Evolutionary conservation across 2,888 invertebrate genomes (phyloP).

Genomic region (Phorcus lineatus): DNA sequence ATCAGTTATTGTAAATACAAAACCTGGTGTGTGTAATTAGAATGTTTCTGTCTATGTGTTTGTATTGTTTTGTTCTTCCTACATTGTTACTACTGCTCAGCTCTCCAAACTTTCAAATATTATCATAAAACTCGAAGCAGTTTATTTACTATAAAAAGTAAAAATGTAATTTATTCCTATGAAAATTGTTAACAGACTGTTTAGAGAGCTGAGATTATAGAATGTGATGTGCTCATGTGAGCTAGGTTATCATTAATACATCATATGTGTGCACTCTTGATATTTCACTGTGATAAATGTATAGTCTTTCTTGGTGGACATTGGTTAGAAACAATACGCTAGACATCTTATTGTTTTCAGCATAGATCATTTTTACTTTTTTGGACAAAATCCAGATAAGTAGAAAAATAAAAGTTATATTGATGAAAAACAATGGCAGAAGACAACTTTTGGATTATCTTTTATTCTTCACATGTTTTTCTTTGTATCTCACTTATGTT

Average conservation of each 20-base stretch:
- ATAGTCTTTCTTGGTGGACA: neutral
- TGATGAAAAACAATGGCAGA: too few relatives aligned
- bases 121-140: too few relatives aligned
- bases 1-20: neutral
- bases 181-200: neutral
- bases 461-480: too few relatives aligned
- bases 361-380: too few relatives aligned
- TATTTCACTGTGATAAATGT: slow-evolving; percentile 13
- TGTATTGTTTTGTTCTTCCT: neutral
- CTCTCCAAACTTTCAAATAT: too few relatives aligned
- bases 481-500: too few relatives aligned
- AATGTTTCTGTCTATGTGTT: neutral
- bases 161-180: too few relatives aligned
- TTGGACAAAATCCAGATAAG: too few relatives aligned
- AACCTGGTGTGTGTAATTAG: slow-evolving; percentile 6
- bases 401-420: too few relatives aligned
- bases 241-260: neutral
- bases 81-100: neutral
- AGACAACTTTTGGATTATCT: too few relatives aligned
- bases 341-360: neutral
- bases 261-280: neutral
- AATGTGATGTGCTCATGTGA: neutral
- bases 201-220: neutral
- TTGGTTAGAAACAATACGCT: neutral
- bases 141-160: too few relatives aligned